Conservation (phyloP, 2,797 vertebrate species). For the Lacerta bilineata region DNA sequence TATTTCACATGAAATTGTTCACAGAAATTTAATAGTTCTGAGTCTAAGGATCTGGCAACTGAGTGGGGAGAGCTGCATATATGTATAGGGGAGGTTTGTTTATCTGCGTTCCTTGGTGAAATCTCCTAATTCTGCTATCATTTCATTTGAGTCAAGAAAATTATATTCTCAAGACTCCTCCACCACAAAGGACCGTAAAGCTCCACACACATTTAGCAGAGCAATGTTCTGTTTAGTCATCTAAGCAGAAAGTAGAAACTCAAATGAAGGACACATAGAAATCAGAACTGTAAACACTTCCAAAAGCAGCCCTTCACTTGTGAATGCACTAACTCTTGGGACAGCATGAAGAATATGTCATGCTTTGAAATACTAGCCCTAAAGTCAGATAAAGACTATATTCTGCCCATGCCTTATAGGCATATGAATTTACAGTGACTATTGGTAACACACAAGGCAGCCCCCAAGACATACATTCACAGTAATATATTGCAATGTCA, state of each 20-base stretch:
- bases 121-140: not conserved
- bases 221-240: not conserved
- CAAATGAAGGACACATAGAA: not conserved
- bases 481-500: not conserved
- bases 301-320: not conserved
- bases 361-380: not conserved
- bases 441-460: too few species aligned
- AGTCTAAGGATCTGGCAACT: not conserved
- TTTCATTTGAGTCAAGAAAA: not conserved
- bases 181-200: not conserved
- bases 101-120: too few species aligned
- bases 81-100: too few species aligned
- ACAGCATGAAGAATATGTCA: not conserved
- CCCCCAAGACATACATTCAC: too few species aligned
- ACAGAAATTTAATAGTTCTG: not conserved
- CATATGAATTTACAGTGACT: not conserved
- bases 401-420: not conserved
- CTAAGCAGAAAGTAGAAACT: not conserved
- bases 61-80: not conserved
- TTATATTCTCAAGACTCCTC: not conserved
- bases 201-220: not conserved
- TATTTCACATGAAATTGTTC: not conserved
- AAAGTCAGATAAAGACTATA: not conserved
- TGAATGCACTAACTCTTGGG: not conserved
- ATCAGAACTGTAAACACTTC: not conserved